Evolutionary conservation across 2,797 vertebrate species (phyloP).

Genomic region (Chaetodon trifasciatus): DNA sequence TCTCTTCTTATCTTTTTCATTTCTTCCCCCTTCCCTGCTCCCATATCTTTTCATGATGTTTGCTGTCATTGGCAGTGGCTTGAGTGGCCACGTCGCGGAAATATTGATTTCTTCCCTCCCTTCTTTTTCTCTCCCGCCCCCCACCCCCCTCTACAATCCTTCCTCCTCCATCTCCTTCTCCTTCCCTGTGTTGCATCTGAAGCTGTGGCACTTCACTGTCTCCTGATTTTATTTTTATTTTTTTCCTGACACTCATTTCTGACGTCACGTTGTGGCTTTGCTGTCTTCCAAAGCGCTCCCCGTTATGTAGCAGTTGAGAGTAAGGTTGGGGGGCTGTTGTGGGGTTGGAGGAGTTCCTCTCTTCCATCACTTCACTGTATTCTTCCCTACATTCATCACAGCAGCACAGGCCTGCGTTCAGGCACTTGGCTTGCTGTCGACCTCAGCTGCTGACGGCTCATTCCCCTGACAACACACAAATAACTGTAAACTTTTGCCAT

Average conservation of each 20-base stretch:
- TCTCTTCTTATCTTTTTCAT: conserved; percentile 89
- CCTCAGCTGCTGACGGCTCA: conserved; percentile 65
- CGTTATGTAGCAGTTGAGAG: conserved; percentile 47
- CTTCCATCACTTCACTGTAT: conserved; percentile 61
- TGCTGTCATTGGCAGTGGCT: conserved; percentile 86
- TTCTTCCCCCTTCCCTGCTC: conserved; percentile 83
- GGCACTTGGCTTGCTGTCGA: conserved; percentile 64
- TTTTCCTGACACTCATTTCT: conserved; percentile 37
- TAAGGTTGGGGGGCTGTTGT: conserved; percentile 1
- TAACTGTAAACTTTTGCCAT: conserved; percentile 77
- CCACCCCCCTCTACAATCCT: conserved; percentile 29
- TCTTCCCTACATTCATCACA: conserved; percentile 75
- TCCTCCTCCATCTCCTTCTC: conserved; percentile 45
- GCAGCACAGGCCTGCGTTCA: conserved; percentile 57
- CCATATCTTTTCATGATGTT: conserved; percentile 90
- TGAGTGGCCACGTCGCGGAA: conserved; percentile 83
- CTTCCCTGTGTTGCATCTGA: conserved; percentile 58
- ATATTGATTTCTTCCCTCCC: conserved; percentile 84
- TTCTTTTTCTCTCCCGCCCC: conserved; percentile 2
- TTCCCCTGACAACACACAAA: conserved; percentile 76
- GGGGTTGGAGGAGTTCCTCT: conserved; percentile 23
- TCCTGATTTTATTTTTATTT: neutral
- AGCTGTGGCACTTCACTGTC: conserved; percentile 59
- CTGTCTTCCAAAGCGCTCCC: conserved; percentile 55
- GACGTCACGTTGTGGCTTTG: conserved; percentile 54